These are phyloP conservation scores for Alectoris magna DNA, from an alignment of 2,797 vertebrate species.

Conservation along the genomic window DNA sequence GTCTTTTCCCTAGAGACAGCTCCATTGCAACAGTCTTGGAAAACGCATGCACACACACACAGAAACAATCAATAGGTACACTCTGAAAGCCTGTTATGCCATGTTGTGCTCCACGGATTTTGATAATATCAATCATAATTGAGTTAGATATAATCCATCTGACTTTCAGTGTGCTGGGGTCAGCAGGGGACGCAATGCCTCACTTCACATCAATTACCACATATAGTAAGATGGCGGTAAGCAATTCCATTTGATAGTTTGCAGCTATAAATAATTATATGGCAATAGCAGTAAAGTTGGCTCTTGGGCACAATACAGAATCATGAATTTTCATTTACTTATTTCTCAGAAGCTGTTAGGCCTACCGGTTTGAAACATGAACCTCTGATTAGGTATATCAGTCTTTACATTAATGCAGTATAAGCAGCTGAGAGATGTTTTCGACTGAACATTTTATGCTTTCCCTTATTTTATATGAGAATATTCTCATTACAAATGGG, in stretches of 20 bases:
- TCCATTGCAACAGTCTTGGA: conserved; percentile 1
- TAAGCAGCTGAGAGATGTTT: background rate
- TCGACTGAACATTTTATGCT: background rate
- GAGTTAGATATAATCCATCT: conserved; percentile 93
- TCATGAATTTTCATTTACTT: conserved; percentile 80
- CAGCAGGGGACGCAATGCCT: conserved; percentile 84
- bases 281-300: conserved; percentile 75
- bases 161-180: conserved; percentile 87
- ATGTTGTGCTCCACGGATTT: conserved; percentile 85
- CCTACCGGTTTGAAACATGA: conserved; percentile 46
- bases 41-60: background rate
- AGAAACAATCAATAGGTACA: conserved; percentile 89
- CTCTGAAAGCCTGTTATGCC: conserved; percentile 85
- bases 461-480: conserved; percentile 3
- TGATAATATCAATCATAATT: conserved; percentile 98
- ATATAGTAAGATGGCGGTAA: conserved; percentile 87
- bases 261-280: conserved; percentile 92
- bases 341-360: conserved; percentile 69
- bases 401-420: conserved; percentile 12
- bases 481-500: background rate
- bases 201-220: conserved; percentile 95
- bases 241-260: conserved; percentile 84
- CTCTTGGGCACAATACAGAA: conserved; percentile 78
- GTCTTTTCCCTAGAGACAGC: background rate
- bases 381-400: conserved; percentile 48